Evolutionary conservation across 37 sponge, comb jelly and placozoan species (phyloP).

Genomic region (Eunapius fragilis): DNA sequence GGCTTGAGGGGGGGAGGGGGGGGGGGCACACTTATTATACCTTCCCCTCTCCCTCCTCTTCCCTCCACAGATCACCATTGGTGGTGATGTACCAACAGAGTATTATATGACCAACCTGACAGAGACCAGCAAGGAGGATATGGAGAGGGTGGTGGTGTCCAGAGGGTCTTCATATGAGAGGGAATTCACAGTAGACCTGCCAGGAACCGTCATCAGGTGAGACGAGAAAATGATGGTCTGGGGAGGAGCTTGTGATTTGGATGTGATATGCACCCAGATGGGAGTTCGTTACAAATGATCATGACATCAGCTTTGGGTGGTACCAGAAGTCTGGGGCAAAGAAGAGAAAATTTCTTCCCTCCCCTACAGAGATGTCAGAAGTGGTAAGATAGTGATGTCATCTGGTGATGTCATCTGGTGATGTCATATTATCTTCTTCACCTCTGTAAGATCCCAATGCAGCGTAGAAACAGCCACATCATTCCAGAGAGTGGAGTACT

Average conservation of each 20-base stretch:
- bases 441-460: conserved; percentile 34
- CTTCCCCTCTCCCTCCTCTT: not conserved
- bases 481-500: conserved; percentile 61
- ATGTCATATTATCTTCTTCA: not conserved
- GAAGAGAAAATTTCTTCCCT: not conserved
- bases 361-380: conserved; percentile 8
- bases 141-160: conserved; percentile 55
- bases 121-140: conserved; percentile 46
- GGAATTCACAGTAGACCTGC: not conserved
- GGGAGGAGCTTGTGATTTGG: not conserved
- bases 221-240: not conserved
- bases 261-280: conserved; percentile 33
- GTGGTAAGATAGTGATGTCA: conserved; percentile 21
- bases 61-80: conserved; percentile 21
- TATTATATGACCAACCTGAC: conserved; percentile 60
- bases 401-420: too few relatives aligned
- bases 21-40: too few relatives aligned
- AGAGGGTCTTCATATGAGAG: conserved; percentile 38
- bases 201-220: not conserved
- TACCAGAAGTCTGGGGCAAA: conserved; percentile 37
- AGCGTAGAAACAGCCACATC: conserved; percentile 60
- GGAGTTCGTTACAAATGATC: conserved; percentile 63
- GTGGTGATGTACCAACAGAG: conserved; percentile 56
- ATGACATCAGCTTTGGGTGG: conserved; percentile 83
- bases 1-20: too few relatives aligned